Conservation (phyloP, 2,113 vertebrate genomes). For the Daphoenositta chrysoptera region DNA sequence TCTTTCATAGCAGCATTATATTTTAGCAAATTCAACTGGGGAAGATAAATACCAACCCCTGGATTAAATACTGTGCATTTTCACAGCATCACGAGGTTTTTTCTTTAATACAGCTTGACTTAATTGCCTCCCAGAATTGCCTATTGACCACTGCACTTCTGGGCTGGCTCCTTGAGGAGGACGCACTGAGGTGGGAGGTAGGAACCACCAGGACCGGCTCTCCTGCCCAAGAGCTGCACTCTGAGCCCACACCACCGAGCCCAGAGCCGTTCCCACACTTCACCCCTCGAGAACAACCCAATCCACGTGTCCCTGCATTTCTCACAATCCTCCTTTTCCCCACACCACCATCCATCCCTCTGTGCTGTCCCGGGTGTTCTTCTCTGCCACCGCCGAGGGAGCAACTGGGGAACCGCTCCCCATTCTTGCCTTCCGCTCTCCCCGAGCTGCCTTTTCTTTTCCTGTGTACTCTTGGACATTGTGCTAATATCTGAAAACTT, state of each 20-base stretch:
- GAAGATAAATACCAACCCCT: neutral
- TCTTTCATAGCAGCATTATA: neutral
- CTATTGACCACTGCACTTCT: neutral
- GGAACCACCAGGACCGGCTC: fast-evolving
- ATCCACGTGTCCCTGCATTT: fast-evolving
- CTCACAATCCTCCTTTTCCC: too few species aligned
- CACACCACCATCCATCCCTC: neutral
- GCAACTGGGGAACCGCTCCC: fast-evolving
- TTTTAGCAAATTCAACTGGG: neutral
- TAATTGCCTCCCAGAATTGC: neutral
- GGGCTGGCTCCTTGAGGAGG: too few species aligned
- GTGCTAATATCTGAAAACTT: neutral
- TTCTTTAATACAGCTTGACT: neutral
- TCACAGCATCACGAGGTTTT: neutral
- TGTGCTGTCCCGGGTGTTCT: fast-evolving
- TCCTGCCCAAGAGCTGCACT: neutral
- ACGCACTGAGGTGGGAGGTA: neutral
- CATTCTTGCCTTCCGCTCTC: neutral
- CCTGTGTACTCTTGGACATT: fast-evolving
- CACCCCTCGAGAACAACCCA: fast-evolving
- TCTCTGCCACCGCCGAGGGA: neutral
- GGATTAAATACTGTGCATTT: neutral
- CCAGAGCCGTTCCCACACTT: neutral
- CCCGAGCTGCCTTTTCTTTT: neutral
- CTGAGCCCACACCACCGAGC: neutral